Evolutionary conservation across 2,888 invertebrate genomes (phyloP).

Genomic region (Tuta absoluta): DNA sequence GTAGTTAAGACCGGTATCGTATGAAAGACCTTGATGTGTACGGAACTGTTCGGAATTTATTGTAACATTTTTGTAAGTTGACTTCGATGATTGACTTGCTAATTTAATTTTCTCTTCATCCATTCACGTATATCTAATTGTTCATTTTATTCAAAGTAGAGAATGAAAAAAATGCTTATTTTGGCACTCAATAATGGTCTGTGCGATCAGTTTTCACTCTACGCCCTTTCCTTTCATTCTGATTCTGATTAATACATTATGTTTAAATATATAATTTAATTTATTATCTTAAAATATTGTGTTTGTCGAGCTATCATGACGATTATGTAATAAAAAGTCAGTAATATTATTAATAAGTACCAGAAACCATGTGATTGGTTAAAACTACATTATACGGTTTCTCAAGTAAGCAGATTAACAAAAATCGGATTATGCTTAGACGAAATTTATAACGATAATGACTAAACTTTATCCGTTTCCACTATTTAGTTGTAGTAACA

Average conservation of each 20-base stretch:
- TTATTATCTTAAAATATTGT: no score
- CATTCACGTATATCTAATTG: neutral
- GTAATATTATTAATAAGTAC: no score
- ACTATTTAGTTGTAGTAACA: slow-evolving; percentile 21
- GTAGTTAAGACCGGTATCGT: no score
- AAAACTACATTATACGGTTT: neutral
- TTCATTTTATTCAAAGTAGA: neutral
- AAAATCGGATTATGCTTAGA: neutral
- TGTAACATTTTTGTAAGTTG: slow-evolving; percentile 50
- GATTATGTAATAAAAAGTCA: no score
- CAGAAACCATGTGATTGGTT: neutral
- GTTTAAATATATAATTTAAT: no score
- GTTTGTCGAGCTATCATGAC: neutral
- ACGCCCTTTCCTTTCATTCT: slow-evolving; percentile 57
- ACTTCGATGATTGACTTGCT: slow-evolving; percentile 62
- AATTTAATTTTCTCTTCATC: slow-evolving; percentile 37
- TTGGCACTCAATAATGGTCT: slow-evolving; percentile 11
- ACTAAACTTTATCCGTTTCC: neutral
- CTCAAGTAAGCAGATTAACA: neutral
- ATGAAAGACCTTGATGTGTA: no score
- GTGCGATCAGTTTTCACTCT: slow-evolving; percentile 52
- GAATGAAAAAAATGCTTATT: neutral
- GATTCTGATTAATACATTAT: no score
- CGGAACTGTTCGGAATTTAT: no score
- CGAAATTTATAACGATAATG: slow-evolving; percentile 3